Percentiles rank a stretch among this genome's conserved stretches.
These are phyloP conservation scores for Elachura formosa DNA, from an alignment of 2,113 vertebrate species.

Conservation along the genomic window DNA sequence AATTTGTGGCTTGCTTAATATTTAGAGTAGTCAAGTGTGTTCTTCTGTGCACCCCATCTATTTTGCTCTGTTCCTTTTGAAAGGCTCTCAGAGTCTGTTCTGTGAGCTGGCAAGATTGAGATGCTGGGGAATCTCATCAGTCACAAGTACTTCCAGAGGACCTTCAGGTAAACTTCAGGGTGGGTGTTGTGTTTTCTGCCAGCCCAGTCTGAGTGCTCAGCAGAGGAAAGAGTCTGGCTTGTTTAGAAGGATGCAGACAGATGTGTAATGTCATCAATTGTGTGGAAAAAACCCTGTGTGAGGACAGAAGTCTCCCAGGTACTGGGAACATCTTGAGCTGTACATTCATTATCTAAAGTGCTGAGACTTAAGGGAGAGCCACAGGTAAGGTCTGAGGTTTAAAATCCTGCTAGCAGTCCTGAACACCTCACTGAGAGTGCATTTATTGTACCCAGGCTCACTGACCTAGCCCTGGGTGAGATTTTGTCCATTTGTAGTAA, in stretches of 20 bases:
- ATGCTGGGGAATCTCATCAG: neutral
- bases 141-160: neutral
- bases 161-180: neutral
- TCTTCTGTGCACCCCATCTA: neutral
- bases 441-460: neutral
- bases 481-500: neutral
- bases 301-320: neutral
- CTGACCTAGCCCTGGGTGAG: neutral
- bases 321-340: neutral
- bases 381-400: neutral
- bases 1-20: constrained; percentile 7
- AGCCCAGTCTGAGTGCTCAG: neutral
- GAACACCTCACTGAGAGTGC: neutral
- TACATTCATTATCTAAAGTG: accelerated
- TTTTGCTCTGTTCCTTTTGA: neutral
- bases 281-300: neutral
- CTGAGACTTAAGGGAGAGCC: neutral
- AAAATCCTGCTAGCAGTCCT: neutral
- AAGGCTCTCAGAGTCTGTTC: neutral
- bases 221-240: neutral
- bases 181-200: neutral
- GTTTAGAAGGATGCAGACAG: neutral
- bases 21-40: neutral
- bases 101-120: neutral
- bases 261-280: neutral